Evolutionary conservation across 2,797 vertebrate genomes (phyloP), one percentile per base, ranked within the genome.

Genomic region (Spea hammondii): DNA sequence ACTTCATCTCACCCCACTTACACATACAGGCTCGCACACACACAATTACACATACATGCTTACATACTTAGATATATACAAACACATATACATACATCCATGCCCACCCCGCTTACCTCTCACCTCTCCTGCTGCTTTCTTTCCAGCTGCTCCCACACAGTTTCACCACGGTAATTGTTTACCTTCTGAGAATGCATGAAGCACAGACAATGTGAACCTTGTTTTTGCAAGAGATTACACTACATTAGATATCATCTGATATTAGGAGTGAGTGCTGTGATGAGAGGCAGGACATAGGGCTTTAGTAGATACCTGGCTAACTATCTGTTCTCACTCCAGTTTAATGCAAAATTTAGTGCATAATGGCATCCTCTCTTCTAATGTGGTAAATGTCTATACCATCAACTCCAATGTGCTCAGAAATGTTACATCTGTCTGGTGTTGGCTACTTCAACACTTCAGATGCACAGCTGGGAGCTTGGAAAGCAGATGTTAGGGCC

Each of bases 401-500:
- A 87, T 91, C 88, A 90, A 74, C 75, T 80, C 79, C 88, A 68
- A 10, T 70, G 86, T 83, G 86, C 85, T 82, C 86, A 88, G 88
- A 92, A 91, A 90, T 91, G 89, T 91, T 90, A 89, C 87, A 91
- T 89, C 86, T 89, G 88, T 90, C 87, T 90, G 74, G 87, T 91
- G 85, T 87, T 89, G 89, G 88, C 88, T 90, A 89, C 89, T 82
- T 86, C 86, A 90, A 86, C 64, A 86, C 89, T 83, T 87, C 79
- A 84, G 84, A 86, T 88, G 86, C 86, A 86, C 85, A 82, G 75
- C 87, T 89, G 89, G 89, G 88, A 88, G 86, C 88, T 88, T 92
- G 90, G 85, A 89, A 88, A 90, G 89, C 92, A 93, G 91, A 92
- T 92, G 91, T 90, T 89, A 67, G 84, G 86, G 90, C 90, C 89